Evolutionary conservation across 1,140 invertebrate genomes (phyloP), one percentile per base, ranked within the genome.

Genomic region (Ectropis grisescens): DNA sequence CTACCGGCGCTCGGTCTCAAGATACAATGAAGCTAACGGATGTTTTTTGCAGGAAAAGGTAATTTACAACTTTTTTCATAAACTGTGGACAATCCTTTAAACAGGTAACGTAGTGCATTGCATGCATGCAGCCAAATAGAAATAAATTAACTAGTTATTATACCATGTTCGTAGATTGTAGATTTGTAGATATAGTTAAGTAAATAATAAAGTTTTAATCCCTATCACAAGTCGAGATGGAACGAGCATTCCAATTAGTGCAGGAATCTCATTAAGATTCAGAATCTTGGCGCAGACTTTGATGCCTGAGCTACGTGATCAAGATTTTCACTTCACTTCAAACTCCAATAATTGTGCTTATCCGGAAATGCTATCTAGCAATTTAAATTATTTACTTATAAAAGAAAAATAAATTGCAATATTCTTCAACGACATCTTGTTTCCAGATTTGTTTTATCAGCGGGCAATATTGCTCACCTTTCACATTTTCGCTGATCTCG

Each of bases 181-280:
- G n/a, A n/a, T n/a, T n/a, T n/a, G n/a, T n/a, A n/a, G n/a, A n/a
- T n/a, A n/a, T n/a, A n/a, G n/a, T n/a, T n/a, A n/a, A n/a, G n/a
- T n/a, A 47, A 47, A 51, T 42, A 44, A 46, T 41, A 43, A 48
- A 47, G 34, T 46, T 54, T 54, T 41, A 54, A 48, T 47, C 36
- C 30, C 36, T 39, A 41, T 46, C 38, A 47, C 30, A 29, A 44
- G n/a, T 31, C 28, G 32, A 33, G 46, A 60, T 49, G 52, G 57
- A 70, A 58, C 44, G 65, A 67, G 58, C 57, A 58, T 61, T 71
- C 65, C 70, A 75, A 75, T 75, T 71, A 75, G 67, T 56, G 58
- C 50, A 47, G 48, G 48, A 61, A 58, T 69, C 62, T 69, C 56
- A 69, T 62, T 69, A 69, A 65, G 64, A 65, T 54, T 48, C 47